Percentiles rank a stretch among this genome's conserved stretches.
phyloP scores from a whole-genome alignment of 2,113 vertebrate species.

The Pelecanus crispus region DNA sequence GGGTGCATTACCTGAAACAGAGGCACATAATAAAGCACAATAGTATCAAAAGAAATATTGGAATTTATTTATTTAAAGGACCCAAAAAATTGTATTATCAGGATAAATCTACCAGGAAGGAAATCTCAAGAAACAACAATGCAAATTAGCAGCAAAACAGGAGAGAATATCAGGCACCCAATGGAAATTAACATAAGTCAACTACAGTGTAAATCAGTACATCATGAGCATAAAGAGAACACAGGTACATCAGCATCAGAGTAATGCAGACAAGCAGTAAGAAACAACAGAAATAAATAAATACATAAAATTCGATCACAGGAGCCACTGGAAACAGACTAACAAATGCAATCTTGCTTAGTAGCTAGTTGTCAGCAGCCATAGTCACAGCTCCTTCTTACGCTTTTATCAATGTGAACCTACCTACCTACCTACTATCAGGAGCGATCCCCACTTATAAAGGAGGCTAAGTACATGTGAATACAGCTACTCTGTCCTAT shows the following conservation, averaged over 20 bases:
- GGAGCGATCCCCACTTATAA: background rate
- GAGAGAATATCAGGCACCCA: background rate
- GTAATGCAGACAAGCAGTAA: background rate
- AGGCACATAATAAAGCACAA: background rate
- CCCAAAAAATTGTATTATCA: background rate
- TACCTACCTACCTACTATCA: background rate
- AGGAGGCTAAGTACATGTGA: background rate
- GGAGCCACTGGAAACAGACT: background rate
- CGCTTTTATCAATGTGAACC: background rate
- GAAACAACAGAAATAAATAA: conserved; percentile 22
- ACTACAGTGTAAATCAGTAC: background rate
- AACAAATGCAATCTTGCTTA: background rate
- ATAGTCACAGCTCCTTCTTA: background rate
- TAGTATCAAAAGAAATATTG: background rate
- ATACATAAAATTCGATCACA: background rate
- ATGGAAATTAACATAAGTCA: conserved; percentile 30
- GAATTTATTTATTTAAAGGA: background rate
- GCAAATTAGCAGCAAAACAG: background rate
- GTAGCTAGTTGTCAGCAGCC: background rate
- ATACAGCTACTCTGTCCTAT: background rate
- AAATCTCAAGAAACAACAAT: background rate
- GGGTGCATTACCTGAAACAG: background rate
- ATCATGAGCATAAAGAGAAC: background rate
- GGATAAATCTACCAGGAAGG: background rate
- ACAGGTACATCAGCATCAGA: background rate